These are phyloP conservation scores for Phoebastria nigripes DNA, from an alignment of 2,797 vertebrate genomes.

Conservation along the genomic window DNA sequence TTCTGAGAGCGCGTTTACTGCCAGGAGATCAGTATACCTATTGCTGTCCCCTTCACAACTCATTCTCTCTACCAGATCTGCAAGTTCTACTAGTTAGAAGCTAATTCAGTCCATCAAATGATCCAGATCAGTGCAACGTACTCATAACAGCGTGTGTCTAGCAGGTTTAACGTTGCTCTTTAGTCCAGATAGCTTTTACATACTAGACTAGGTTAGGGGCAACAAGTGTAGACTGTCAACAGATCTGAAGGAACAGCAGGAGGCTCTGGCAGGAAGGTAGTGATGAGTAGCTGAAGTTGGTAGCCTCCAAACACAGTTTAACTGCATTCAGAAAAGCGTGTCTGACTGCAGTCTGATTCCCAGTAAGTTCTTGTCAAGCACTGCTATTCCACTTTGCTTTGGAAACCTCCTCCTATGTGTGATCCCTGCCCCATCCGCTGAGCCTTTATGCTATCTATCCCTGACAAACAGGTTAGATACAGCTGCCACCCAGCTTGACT, in stretches of 20 bases:
- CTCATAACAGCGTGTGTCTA: neutral
- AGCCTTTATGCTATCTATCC: neutral
- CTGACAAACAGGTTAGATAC: neutral
- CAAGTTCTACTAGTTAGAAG: neutral
- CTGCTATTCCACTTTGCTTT: neutral
- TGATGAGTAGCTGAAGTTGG: neutral
- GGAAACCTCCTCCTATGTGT: neutral
- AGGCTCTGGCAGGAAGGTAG: neutral
- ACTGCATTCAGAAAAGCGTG: neutral
- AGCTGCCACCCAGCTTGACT: neutral
- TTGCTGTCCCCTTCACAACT: neutral
- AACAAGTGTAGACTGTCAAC: neutral
- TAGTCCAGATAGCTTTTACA: neutral
- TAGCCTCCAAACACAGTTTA: neutral
- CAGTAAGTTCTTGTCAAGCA: neutral
- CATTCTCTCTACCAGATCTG: neutral
- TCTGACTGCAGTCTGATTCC: neutral
- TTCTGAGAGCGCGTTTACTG: neutral
- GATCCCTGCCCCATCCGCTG: neutral
- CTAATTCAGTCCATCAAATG: neutral
- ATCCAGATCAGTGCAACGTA: neutral
- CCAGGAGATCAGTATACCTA: neutral
- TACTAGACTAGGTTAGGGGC: neutral
- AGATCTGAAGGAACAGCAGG: neutral
- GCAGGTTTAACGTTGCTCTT: neutral